Evolutionary conservation across 1,140 invertebrate species (phyloP).

Genomic region (Drosophila kurseongensis): DNA sequence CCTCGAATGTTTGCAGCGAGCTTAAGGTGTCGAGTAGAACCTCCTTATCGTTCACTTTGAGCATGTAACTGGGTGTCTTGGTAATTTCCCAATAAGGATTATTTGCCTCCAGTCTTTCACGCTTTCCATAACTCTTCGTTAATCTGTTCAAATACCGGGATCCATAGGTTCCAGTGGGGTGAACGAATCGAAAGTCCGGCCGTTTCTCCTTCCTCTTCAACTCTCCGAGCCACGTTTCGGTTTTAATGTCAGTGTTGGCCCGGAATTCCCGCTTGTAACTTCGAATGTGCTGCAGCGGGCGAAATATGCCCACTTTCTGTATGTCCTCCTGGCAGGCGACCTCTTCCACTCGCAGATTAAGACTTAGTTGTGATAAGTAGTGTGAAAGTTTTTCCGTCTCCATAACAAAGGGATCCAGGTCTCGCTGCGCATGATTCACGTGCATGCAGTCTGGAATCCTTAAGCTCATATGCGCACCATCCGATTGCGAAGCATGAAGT

Average conservation of each 20-base stretch:
- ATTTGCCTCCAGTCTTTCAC: conserved; percentile 16
- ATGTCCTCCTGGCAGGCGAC: conserved; percentile 43
- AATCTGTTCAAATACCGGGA: conserved; percentile 34
- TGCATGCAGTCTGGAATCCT: conserved; percentile 66
- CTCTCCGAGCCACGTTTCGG: conserved; percentile 42
- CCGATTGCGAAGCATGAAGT: conserved; percentile 29
- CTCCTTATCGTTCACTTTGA: conserved; percentile 39
- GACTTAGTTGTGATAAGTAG: conserved; percentile 23
- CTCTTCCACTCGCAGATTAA: conserved; percentile 36
- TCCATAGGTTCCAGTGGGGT: conserved; percentile 34
- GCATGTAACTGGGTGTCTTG: conserved; percentile 19
- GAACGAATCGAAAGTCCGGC: conserved; percentile 40
- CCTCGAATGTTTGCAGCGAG: conserved; percentile 58
- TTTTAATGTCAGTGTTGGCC: conserved; percentile 54
- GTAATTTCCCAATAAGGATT: conserved; percentile 52
- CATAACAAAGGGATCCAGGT: conserved; percentile 61
- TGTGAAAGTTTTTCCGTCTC: conserved; percentile 32
- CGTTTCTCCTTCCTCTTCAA: conserved; percentile 34
- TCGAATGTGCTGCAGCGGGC: background rate
- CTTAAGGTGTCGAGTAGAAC: conserved; percentile 32
- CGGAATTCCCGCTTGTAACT: conserved; percentile 21
- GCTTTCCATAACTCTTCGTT: background rate
- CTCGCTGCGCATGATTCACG: conserved; percentile 60
- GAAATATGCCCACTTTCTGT: conserved; percentile 55
- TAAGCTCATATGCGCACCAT: conserved; percentile 18